Conservation (phyloP, 2,113 vertebrate genomes). For the Siphamia tubifer region DNA sequence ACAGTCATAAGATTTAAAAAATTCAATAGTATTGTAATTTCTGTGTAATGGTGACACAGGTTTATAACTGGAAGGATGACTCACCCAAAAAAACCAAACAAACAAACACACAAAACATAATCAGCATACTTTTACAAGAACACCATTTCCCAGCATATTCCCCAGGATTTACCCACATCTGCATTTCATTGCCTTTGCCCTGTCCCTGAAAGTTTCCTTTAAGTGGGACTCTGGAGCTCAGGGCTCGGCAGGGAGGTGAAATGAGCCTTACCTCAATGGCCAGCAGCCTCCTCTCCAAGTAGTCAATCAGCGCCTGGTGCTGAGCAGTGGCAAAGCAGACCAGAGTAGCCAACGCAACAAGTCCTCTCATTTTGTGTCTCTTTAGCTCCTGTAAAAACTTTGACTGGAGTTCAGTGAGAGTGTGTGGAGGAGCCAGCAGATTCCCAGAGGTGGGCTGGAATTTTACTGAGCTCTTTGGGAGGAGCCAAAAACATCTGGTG, state of each 20-base stretch:
- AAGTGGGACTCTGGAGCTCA: conserved; percentile 51
- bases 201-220: conserved; percentile 61
- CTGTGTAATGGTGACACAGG: no score
- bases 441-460: conserved; percentile 75
- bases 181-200: conserved; percentile 61
- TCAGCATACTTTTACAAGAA: neutral
- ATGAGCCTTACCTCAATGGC: conserved; percentile 81
- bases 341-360: conserved; percentile 68
- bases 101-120: neutral
- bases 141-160: conserved; percentile 43
- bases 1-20: neutral
- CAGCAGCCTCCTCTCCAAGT: conserved; percentile 80
- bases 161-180: conserved; percentile 54
- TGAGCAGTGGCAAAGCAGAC: conserved; percentile 70
- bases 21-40: neutral
- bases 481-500: conserved; percentile 70
- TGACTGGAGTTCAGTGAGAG: conserved; percentile 30
- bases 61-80: no score
- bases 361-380: conserved; percentile 69
- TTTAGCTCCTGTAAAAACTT: conserved; percentile 15
- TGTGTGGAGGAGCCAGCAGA: conserved; percentile 56
- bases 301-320: conserved; percentile 83
- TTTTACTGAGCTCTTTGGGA: conserved; percentile 65
- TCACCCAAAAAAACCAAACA: neutral
- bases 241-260: conserved; percentile 55